Evolutionary conservation across 2,113 vertebrate genomes (phyloP).

Genomic region (Gymnarchus niloticus): DNA sequence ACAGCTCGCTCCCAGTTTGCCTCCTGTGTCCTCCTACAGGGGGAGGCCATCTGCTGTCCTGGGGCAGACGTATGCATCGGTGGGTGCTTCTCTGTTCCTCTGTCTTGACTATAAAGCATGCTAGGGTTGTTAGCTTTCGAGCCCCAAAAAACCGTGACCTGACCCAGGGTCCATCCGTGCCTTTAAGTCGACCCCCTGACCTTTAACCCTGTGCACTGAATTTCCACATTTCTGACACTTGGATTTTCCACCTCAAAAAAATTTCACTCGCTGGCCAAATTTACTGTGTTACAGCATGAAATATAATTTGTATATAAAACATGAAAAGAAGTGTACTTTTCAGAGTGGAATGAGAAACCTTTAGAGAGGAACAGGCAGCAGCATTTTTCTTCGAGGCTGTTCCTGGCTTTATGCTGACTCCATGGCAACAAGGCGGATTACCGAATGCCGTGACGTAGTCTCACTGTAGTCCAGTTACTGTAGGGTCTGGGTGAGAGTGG

Average conservation of each 20-base stretch:
- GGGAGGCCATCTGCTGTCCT: neutral
- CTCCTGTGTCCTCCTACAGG: neutral
- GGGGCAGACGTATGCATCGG: neutral
- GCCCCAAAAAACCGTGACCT: no score
- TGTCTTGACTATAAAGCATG: neutral
- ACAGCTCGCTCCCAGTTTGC: neutral
- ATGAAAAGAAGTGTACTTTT: neutral
- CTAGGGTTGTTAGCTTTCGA: no score
- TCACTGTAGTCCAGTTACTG: slow-evolving; percentile 16
- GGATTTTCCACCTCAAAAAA: no score
- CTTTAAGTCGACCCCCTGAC: no score
- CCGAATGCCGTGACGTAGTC: slow-evolving; percentile 27
- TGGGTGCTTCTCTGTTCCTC: neutral
- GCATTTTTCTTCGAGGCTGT: slow-evolving; percentile 37
- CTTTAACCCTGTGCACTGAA: no score
- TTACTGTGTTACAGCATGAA: neutral
- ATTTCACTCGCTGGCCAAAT: neutral
- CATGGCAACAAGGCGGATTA: slow-evolving; percentile 42
- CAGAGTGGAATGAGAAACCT: neutral
- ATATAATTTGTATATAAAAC: neutral
- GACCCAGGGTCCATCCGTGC: no score
- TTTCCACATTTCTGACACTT: no score
- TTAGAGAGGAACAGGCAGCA: slow-evolving; percentile 20
- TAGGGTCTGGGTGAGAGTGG: slow-evolving; percentile 15
- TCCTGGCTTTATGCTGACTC: slow-evolving; percentile 12